These are phyloP conservation scores for Neogobius melanostomus DNA, from an alignment of 2,113 vertebrate species.

Conservation along the genomic window DNA sequence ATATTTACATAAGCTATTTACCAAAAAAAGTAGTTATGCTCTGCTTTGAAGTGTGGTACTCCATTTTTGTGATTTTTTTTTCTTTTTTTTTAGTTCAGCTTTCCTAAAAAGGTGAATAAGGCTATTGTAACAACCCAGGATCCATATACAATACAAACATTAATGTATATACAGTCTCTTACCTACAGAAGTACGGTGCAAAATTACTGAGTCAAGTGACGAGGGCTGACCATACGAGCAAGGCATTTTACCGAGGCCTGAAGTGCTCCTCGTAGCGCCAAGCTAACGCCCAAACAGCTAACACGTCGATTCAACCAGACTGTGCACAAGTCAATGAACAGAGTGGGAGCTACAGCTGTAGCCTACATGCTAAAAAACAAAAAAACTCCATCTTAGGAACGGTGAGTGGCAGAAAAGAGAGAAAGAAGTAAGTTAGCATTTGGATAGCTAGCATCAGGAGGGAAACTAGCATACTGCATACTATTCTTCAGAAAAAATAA, in stretches of 20 bases:
- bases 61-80: slow-evolving; percentile 76
- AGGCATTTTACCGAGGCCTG: slow-evolving; percentile 96
- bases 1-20: slow-evolving; percentile 90
- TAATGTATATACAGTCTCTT: slow-evolving; percentile 98
- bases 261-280: slow-evolving; percentile 65
- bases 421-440: no score
- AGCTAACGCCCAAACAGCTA: slow-evolving; percentile 52
- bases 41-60: slow-evolving; percentile 67
- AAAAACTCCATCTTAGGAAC: no score
- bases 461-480: no score
- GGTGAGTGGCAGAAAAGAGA: no score
- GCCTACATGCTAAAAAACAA: no score
- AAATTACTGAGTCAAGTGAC: slow-evolving; percentile 90
- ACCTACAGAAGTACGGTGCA: slow-evolving; percentile 93
- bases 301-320: slow-evolving; percentile 10
- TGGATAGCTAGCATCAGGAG: no score
- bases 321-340: neutral
- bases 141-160: slow-evolving; percentile 96
- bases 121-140: slow-evolving; percentile 97
- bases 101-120: slow-evolving; percentile 98
- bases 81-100: slow-evolving; percentile 44
- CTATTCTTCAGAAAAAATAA: no score
- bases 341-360: neutral
- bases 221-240: slow-evolving; percentile 92
- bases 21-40: slow-evolving; percentile 84